Base-by-base conservation (phyloP, 2,113 vertebrate genomes). In the Halichoerus grypus region DNA sequence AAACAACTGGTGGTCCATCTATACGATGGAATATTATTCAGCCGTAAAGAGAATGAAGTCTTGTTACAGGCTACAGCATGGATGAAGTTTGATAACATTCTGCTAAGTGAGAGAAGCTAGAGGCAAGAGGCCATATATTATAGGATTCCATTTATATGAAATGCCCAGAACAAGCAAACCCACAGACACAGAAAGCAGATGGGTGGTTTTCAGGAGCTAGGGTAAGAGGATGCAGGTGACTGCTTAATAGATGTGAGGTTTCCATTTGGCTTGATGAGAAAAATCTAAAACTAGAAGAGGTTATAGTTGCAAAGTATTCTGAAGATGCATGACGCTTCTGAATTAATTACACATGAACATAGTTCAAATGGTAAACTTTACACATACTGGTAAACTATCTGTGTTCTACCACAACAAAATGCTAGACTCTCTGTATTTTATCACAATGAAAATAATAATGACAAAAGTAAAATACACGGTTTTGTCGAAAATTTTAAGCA, bases 241-340 rank as follows among this genome's bases (percentile, higher is more conserved):
- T 33, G 26, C 16, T 77, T 18, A 21, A 21, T 33, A 53, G 28
- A 13, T 33, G 13, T 1, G 49, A 79, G 16, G 10, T 53, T 79
- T 79, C 18, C 76, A 33, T n/a, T n/a, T 33, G 76, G 65, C 46
- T 31, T 19, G 53, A 63, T 31, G 16, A 21, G 21, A 15, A 65
- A 15, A 12, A 16, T 13, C 57, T 57, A 7, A 49, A 80, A 18
- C 36, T 4, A 22, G 36, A 76, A 36, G 24, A 57, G 12, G 15
- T 2, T 12, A 14, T 0, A 4, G 2, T 39, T 49, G 26, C 21
- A n/a, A 5, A 21, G 5, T 19, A 51, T 1, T 13, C 16, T 5
- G 3, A 57, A 69, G 31, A 0, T 8, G 14, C 1, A 83, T 53
- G 51, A 28, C 69, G 5, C 7, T 21, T 16, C 11, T 22, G 36